phyloP scores from a whole-genome alignment of 2,113 vertebrate genomes.

The Pardalotus punctatus region DNA sequence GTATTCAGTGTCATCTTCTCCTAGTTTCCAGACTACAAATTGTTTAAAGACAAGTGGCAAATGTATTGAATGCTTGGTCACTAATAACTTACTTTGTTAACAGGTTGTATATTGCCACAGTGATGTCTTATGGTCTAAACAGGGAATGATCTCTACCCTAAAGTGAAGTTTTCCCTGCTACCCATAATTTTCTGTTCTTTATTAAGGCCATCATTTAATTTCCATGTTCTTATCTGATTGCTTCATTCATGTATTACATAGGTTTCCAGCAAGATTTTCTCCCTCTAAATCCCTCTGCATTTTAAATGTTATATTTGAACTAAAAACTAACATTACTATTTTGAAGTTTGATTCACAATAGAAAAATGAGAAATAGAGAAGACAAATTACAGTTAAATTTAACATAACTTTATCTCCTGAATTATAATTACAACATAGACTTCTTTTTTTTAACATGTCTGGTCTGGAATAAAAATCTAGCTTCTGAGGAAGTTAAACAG shows the following conservation, averaged over 20 bases:
- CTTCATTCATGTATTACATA: neutral
- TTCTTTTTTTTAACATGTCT: neutral
- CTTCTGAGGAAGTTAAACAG: neutral
- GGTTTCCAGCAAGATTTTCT: neutral
- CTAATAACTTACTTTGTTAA: neutral
- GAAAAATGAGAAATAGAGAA: neutral
- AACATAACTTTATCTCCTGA: neutral
- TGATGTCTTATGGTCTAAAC: neutral
- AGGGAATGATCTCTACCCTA: neutral
- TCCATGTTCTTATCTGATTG: neutral
- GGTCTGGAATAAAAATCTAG: neutral
- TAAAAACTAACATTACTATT: neutral
- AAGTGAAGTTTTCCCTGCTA: neutral
- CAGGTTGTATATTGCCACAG: neutral
- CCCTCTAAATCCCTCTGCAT: neutral
- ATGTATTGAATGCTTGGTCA: neutral
- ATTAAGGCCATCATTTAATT: neutral
- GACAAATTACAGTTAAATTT: neutral
- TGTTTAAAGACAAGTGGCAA: neutral
- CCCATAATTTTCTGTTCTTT: neutral
- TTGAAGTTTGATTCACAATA: neutral
- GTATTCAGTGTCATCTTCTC: neutral
- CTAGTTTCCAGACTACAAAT: neutral
- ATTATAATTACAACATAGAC: neutral
- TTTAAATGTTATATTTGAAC: neutral